Conservation (phyloP, 2,888 invertebrate species). For the Drosophila sordidapex region DNA sequence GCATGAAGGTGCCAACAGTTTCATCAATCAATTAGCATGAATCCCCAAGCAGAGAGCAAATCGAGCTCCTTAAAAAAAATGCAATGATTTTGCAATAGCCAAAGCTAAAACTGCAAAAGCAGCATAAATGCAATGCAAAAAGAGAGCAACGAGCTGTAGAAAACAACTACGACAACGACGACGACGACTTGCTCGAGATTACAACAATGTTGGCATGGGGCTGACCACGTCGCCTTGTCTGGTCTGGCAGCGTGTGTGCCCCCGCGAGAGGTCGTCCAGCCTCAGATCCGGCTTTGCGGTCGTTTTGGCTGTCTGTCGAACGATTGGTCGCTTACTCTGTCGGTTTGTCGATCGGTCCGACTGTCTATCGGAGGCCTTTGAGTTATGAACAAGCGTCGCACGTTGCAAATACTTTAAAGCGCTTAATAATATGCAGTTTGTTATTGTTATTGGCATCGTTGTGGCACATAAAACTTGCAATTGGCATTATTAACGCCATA, state of each 20-base stretch:
- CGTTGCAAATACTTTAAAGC: slow-evolving; percentile 72
- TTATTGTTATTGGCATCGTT: slow-evolving; percentile 68
- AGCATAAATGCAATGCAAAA: slow-evolving; percentile 38
- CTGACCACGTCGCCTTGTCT: slow-evolving; percentile 75
- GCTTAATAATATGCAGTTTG: slow-evolving; percentile 79
- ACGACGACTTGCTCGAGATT: slow-evolving; percentile 38
- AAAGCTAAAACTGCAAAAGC: slow-evolving; percentile 14
- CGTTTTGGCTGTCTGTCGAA: slow-evolving; percentile 24
- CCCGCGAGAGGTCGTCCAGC: slow-evolving; percentile 75
- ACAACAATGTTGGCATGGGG: slow-evolving; percentile 40
- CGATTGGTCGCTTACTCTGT: slow-evolving; percentile 6
- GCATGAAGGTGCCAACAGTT: slow-evolving; percentile 71
- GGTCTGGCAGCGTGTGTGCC: slow-evolving; percentile 59
- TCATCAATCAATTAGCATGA: slow-evolving; percentile 70
- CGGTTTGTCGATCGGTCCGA: slow-evolving; percentile 29
- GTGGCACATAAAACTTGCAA: slow-evolving; percentile 66
- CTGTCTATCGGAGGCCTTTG: slow-evolving; percentile 45
- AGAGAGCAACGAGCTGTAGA: slow-evolving; percentile 29
- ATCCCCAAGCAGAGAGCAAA: slow-evolving; percentile 17
- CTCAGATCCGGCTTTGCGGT: slow-evolving; percentile 69
- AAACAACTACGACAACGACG: slow-evolving; percentile 15
- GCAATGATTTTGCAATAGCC: slow-evolving; percentile 61
- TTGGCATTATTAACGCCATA: slow-evolving; percentile 78
- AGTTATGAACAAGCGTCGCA: slow-evolving; percentile 55
- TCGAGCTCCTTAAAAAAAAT: slow-evolving; percentile 12